Base-by-base conservation (phyloP, 2,888 invertebrate genomes). In the Leptinotarsa tumamoca region DNA sequence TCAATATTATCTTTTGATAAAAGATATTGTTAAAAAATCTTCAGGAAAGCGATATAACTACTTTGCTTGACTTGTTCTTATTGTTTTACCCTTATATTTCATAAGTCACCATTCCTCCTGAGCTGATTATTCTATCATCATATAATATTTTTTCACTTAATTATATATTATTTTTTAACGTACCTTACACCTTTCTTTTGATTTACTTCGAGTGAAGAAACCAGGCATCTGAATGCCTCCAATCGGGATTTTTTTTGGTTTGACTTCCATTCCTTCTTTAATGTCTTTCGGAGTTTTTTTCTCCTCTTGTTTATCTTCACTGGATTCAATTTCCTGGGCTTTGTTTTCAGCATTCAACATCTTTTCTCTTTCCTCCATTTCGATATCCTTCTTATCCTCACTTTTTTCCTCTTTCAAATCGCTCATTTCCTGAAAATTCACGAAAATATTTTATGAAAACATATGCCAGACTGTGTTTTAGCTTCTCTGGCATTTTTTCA, bases 181-280 rank as follows among this genome's bases (percentile, higher is more conserved):
- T 89, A 93, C 94, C 92, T 93, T 95, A 88, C 90, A 91, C 81
- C 91, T 93, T 87, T 94, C 94, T 86, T 92, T 93, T 79, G 95
- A 94, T 82, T 93, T 93, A 86, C 93, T 93, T 82, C 94, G 92
- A 77, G 93, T 94, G 84, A 95, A 95, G 89, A 95, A 95, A 18
- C 95, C 95, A 4, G 95, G 95, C 92, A 95, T 94, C 89, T 95
- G 95, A 80, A 95, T 94, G n/a, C 95, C 95, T 69, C 95, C 95
- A 84, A 95, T 95, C 4, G 95, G 95, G 83, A 95, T 95, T 87
- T 95, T 95, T 87, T 94, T 94, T 75, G 94, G 94, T 85, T 94
- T 93, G 51, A 94, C 94, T 89, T 94, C 94, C 78, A 94, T 91
- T 69, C 93, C 94, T 82, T 93, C 93, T 82, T 92, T 92, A 7